phyloP scores from a whole-genome alignment of 1,140 invertebrate genomes.

The Tetramorium alpestre region DNA sequence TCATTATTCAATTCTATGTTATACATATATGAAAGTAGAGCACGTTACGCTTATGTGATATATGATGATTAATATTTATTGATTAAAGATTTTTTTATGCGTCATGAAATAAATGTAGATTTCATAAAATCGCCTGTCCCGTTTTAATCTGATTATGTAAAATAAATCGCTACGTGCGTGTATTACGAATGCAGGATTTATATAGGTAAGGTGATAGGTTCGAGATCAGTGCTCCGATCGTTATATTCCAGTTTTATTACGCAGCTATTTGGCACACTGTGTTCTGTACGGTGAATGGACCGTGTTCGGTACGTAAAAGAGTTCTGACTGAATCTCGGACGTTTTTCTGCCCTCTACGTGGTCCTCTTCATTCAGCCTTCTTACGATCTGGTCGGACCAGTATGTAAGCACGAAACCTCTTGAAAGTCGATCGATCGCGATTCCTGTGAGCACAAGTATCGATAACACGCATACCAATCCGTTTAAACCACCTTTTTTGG shows the following conservation, averaged over 20 bases:
- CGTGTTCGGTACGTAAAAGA: constrained; percentile 44
- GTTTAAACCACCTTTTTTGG: constrained; percentile 10
- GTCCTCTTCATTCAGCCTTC: constrained; percentile 73
- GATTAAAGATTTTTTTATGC: neutral
- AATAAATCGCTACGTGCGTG: neutral
- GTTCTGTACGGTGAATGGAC: constrained; percentile 63
- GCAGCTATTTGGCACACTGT: constrained; percentile 46
- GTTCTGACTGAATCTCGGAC: constrained; percentile 18
- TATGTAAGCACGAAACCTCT: constrained; percentile 66
- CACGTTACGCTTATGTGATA: neutral
- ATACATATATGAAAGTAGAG: neutral
- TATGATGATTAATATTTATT: too few species aligned
- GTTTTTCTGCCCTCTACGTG: constrained; percentile 60
- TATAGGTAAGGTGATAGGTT: neutral
- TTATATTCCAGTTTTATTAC: constrained; percentile 54
- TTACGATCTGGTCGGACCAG: constrained; percentile 74
- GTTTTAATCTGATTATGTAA: constrained; percentile 26
- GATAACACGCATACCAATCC: constrained; percentile 50
- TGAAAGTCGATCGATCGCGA: constrained; percentile 71
- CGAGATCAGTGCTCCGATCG: constrained; percentile 11
- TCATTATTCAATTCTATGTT: neutral
- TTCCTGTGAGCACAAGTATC: constrained; percentile 54
- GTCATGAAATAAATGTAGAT: neutral
- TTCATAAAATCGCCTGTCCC: neutral
- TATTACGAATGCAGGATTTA: constrained; percentile 1